Percentiles rank a stretch among this genome's conserved stretches.
Evolutionary conservation across 2,888 invertebrate species (phyloP).

Genomic region (Danaus chrysippus): DNA sequence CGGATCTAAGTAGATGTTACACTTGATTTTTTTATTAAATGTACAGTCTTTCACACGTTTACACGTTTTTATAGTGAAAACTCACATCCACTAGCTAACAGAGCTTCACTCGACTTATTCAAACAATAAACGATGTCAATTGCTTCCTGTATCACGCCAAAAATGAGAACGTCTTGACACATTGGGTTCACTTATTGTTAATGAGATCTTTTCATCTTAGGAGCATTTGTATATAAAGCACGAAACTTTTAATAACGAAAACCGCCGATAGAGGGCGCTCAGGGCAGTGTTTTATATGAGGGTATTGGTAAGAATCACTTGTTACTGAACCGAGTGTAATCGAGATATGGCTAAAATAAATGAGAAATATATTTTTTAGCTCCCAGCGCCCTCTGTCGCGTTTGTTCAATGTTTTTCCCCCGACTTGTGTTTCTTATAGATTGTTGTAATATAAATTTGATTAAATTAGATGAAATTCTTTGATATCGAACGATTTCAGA

Average conservation of each 20-base stretch:
- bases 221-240: constrained; percentile 11
- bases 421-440: constrained; percentile 18
- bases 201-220: neutral
- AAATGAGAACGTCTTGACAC: neutral
- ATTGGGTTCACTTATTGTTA: neutral
- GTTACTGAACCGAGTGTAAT: neutral
- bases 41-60: too few species aligned
- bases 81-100: too few species aligned
- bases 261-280: constrained; percentile 22
- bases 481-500: constrained; percentile 65
- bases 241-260: constrained; percentile 16
- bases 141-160: constrained; percentile 25
- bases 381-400: constrained; percentile 23
- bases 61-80: too few species aligned
- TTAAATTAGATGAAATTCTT: constrained; percentile 61
- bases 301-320: neutral
- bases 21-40: too few species aligned
- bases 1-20: too few species aligned
- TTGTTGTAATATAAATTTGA: constrained; percentile 46
- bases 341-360: neutral
- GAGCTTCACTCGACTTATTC: neutral
- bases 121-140: constrained; percentile 28
- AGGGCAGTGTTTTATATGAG: neutral
- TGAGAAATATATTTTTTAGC: neutral
- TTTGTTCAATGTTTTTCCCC: constrained; percentile 16